Evolutionary conservation across 1,140 invertebrate species (phyloP).

Genomic region (Lepeophtheirus salmonis): DNA sequence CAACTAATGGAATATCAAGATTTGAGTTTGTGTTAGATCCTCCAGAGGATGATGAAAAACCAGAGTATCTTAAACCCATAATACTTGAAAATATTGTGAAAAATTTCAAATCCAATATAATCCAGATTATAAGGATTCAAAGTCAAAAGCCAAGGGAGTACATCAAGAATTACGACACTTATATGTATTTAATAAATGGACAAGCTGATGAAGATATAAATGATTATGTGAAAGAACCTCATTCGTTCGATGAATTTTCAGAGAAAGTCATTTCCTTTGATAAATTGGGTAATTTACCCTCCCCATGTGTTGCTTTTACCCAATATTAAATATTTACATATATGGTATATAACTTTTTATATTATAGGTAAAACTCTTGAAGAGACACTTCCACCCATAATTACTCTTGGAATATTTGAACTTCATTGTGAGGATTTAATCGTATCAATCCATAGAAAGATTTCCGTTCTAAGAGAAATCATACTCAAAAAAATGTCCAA

Average conservation of each 20-base stretch:
- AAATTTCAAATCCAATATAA: background rate
- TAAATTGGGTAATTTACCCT: constrained; percentile 19
- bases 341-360: no score
- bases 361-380: constrained; percentile 41
- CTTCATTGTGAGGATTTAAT: constrained; percentile 64
- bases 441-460: constrained; percentile 41
- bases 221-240: constrained; percentile 42
- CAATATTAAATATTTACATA: no score
- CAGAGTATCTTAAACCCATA: background rate
- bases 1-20: constrained; percentile 47
- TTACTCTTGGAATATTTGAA: constrained; percentile 62
- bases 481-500: constrained; percentile 13
- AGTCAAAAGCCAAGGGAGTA: constrained; percentile 27
- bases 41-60: background rate
- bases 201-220: constrained; percentile 39
- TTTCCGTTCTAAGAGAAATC: constrained; percentile 38
- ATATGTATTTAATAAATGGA: constrained; percentile 54
- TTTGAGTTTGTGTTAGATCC: constrained; percentile 29
- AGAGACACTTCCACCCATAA: constrained; percentile 40
- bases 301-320: no score
- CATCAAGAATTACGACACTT: constrained; percentile 40
- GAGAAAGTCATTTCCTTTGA: constrained; percentile 22
- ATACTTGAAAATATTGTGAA: constrained; percentile 7
- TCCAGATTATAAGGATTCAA: constrained; percentile 1
- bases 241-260: constrained; percentile 39